Evolutionary conservation across 2,797 vertebrate species (phyloP), one percentile per base, ranked within the genome.

Genomic region (Micropoecilia bifurca): DNA sequence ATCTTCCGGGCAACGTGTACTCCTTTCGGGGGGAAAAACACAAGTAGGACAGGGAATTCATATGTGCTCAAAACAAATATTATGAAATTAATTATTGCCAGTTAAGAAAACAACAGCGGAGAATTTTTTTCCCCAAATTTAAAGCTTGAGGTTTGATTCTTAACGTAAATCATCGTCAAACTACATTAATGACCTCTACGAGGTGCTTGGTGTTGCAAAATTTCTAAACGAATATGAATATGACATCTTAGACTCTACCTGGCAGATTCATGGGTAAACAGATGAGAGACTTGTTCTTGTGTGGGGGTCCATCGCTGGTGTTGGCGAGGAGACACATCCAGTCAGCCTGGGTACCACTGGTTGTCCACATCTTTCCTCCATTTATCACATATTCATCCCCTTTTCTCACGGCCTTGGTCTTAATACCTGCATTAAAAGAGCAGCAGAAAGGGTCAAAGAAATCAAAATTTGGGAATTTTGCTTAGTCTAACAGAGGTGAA

Each of bases 351-450:
- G 92, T 93, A 0, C 96, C 95, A 0, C 86, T 96, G 0, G 96
- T 97, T 46, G 94, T 97, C 97, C 97, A 97, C 96, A 97, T 97
- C 90, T 97, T 97, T 0, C 97, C 94, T 0, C 96, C 96, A 22
- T 95, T 97, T 83, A 97, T 95, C 55, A 97, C 82, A 12, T 94
- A 96, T 5, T 97, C 96, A 53, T 96, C 88, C 0, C 95, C 96
- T 84, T 96, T 95, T 77, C 86, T 96, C 81, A 96, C 95, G 0
- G 97, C 97, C 28, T 91, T 97, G 0, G 96, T 97, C 88, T 92
- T 94, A 79, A 97, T 97, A 85, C 83, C 97, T 97, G n/a, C 72
- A 85, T 71, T 4, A 25, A 22, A 33, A 3, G 39, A 45, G 53
- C 33, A 36, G 25, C 5, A 28, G 25, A 28, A n/a, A 53, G 7